A percentile compares a stretch with the other conserved stretches of the same genome.
phyloP scores from a whole-genome alignment of 2,113 vertebrate species.

The Danionella cerebrum region DNA sequence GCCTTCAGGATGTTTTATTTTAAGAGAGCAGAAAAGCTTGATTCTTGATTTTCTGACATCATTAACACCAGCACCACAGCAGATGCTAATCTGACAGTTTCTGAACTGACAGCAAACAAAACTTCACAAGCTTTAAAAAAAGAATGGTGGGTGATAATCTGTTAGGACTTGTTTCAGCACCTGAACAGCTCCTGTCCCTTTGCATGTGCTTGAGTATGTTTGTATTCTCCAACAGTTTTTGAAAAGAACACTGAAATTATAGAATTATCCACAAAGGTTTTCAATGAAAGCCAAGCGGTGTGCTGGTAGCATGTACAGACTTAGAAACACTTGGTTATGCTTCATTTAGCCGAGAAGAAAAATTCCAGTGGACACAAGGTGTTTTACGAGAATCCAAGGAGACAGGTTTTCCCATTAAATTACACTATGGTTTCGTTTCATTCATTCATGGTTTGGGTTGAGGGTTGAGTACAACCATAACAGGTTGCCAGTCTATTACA shows the following conservation, averaged over 20 bases:
- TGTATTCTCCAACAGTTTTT: constrained; percentile 24
- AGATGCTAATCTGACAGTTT: not conserved
- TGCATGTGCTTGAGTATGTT: not conserved
- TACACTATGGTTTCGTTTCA: no score
- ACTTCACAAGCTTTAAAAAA: constrained; percentile 29
- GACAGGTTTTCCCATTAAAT: no score
- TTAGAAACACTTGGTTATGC: constrained; percentile 63
- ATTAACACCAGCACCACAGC: not conserved
- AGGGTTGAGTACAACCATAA: no score
- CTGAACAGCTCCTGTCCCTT: constrained; percentile 24
- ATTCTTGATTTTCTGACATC: not conserved
- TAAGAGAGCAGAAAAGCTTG: not conserved
- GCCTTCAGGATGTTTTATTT: not conserved
- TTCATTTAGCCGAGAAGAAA: constrained; percentile 52
- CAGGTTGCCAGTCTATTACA: no score
- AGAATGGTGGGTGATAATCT: not conserved
- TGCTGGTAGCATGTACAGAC: constrained; percentile 46
- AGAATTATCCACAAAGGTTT: constrained; percentile 31
- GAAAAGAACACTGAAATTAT: constrained; percentile 45
- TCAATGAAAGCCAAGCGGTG: constrained; percentile 45
- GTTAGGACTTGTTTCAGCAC: constrained; percentile 37
- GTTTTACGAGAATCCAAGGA: constrained; percentile 51
- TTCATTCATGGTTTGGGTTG: no score
- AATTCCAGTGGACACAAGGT: constrained; percentile 56
- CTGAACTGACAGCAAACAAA: constrained; percentile 5